phyloP scores from a whole-genome alignment of 2,797 vertebrate species.

The Phrynocephalus guinanensis region DNA sequence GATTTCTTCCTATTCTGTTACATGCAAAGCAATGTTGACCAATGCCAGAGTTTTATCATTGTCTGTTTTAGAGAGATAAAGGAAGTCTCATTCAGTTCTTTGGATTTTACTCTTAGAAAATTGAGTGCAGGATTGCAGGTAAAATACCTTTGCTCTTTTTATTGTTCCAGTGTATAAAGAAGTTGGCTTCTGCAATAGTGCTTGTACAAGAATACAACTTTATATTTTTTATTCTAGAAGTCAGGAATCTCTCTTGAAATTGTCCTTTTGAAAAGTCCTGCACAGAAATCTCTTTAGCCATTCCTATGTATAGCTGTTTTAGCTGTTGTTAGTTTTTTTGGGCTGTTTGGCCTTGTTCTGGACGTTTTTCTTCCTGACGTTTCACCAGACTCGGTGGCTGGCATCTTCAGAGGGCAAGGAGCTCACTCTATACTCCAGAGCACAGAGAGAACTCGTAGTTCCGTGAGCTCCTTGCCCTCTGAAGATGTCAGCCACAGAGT shows the following conservation, averaged over 20 bases:
- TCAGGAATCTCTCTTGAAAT: background rate
- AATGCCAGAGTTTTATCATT: background rate
- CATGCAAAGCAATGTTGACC: background rate
- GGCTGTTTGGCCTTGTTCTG: no score
- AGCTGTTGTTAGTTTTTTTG: conserved; percentile 15
- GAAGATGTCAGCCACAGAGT: no score
- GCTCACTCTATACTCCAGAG: no score
- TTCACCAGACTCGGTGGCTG: no score
- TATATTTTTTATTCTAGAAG: background rate
- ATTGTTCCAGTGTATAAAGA: background rate
- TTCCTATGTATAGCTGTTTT: conserved; percentile 51
- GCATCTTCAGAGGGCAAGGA: no score
- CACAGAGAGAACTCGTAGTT: no score
- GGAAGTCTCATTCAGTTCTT: background rate
- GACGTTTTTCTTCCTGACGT: no score
- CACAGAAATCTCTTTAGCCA: conserved; percentile 51
- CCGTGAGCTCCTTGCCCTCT: no score
- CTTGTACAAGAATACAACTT: background rate
- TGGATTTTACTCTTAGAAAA: background rate
- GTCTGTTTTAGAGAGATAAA: background rate
- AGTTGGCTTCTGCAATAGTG: background rate
- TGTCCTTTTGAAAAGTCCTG: background rate
- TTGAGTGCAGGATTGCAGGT: background rate
- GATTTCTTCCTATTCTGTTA: background rate
- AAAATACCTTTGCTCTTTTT: background rate